Base-by-base conservation (phyloP, 2,113 vertebrate genomes). In the Butorides virescens region DNA sequence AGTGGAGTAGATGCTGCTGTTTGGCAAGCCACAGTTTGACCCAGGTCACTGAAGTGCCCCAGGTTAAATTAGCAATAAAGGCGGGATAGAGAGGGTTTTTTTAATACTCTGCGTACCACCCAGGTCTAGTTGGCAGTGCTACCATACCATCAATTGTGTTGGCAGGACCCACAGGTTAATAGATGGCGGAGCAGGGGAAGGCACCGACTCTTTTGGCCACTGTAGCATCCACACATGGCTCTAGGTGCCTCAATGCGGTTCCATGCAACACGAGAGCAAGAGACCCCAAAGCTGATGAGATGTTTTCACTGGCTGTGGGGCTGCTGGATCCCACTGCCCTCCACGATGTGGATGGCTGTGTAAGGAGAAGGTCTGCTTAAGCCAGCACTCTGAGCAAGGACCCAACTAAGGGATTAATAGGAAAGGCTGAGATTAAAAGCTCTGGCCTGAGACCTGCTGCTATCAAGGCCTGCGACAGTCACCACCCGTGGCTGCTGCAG, bases 331-430 rank as follows among this genome's bases (percentile, higher is more conserved):
- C 44, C 56, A 17, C 30, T 53, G 36, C 15, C 30, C 22, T 37
- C 49, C 39, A 11, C 3, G 1, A 6, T 47, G 34, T 10, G 63
- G 19, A 36, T 5, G 9, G 26, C 44, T 0, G 0, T 11, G 13
- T 21, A 68, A 61, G 65, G 21, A 90, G 36, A 21, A 77, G 47
- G 15, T 58, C 25, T 0, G 2, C 37, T 44, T 44, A 88, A 75
- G 70, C 34, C 91, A 62, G 56, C 13, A 9, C 15, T 62, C 36
- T 9, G 37, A 80, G 56, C 56, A 39, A 66, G 53, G 46, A 68
- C 52, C 29, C 18, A 8, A 15, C 10, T 0, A 16, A n/a, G 37
- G 8, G 55, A 58, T 15, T 17, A 52, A 42, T 10, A 66, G n/a
- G 68, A 92, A 90, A 84, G 42, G 27, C 42, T 53, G 55, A 66